Conservation (phyloP, 2,113 vertebrate genomes). For the Tichodroma muraria region DNA sequence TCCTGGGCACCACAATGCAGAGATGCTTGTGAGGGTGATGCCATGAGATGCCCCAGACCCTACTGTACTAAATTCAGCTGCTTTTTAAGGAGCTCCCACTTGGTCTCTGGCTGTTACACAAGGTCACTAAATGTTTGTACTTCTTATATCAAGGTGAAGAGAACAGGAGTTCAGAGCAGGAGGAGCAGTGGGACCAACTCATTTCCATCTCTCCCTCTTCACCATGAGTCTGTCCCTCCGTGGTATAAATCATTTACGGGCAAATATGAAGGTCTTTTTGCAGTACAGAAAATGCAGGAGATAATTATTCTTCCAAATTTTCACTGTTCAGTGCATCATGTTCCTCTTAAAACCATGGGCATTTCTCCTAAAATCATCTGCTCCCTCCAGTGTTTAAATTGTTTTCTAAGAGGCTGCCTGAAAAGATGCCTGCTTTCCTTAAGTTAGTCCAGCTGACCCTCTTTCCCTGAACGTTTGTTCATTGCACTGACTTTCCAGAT, state of each 20-base stretch:
- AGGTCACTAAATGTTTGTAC: neutral
- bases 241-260: neutral
- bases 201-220: neutral
- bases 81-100: neutral
- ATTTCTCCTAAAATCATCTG: neutral
- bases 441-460: neutral
- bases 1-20: neutral
- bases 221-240: neutral
- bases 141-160: neutral
- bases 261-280: neutral
- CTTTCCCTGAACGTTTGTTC: neutral
- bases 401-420: neutral
- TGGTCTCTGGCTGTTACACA: neutral
- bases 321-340: neutral
- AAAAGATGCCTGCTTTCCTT: neutral
- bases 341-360: neutral
- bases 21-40: fast-evolving
- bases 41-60: neutral
- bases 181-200: fast-evolving
- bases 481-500: neutral
- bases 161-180: neutral
- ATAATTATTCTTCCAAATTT: neutral
- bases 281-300: neutral
- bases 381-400: neutral
- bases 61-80: neutral